Evolutionary conservation across 2,888 invertebrate genomes (phyloP).

Genomic region (Drosophila niveifrons): DNA sequence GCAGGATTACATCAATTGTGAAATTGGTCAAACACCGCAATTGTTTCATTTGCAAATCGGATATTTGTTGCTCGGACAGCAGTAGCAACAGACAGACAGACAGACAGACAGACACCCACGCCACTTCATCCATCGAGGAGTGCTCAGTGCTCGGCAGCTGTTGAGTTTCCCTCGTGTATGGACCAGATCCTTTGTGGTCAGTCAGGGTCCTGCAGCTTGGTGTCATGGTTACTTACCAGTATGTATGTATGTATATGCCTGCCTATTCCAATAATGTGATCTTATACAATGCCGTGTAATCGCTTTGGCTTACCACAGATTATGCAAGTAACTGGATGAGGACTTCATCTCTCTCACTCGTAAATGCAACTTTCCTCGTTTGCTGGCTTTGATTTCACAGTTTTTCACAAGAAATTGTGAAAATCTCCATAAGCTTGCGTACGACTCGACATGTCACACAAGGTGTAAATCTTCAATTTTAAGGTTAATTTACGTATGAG

Average conservation of each 20-base stretch:
- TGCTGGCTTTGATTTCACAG: constrained; percentile 46
- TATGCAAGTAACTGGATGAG: constrained; percentile 80
- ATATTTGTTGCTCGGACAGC: constrained; percentile 75
- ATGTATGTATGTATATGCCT: constrained; percentile 8
- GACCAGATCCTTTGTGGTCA: constrained; percentile 42
- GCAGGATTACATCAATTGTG: constrained; percentile 83
- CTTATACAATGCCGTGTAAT: constrained; percentile 78
- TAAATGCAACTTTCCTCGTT: constrained; percentile 34
- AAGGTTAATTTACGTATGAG: constrained; percentile 68
- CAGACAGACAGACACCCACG: constrained; percentile 47
- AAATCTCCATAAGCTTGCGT: constrained; percentile 14
- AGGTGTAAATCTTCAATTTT: constrained; percentile 82
- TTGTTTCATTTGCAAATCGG: constrained; percentile 85
- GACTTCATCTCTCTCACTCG: constrained; percentile 9
- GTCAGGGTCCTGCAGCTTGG: constrained; percentile 35
- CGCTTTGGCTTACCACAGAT: constrained; percentile 82
- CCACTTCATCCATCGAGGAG: constrained; percentile 32
- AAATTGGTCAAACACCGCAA: constrained; percentile 84
- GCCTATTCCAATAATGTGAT: constrained; percentile 34
- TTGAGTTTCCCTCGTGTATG: constrained; percentile 73
- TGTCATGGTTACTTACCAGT: constrained; percentile 25
- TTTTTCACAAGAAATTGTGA: constrained; percentile 54
- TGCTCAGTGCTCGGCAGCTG: constrained; percentile 60
- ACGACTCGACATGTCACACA: not conserved
- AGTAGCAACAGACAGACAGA: constrained; percentile 29